Conservation (phyloP, 2,888 invertebrate genomes). For the Rugalucina vietnamica region DNA sequence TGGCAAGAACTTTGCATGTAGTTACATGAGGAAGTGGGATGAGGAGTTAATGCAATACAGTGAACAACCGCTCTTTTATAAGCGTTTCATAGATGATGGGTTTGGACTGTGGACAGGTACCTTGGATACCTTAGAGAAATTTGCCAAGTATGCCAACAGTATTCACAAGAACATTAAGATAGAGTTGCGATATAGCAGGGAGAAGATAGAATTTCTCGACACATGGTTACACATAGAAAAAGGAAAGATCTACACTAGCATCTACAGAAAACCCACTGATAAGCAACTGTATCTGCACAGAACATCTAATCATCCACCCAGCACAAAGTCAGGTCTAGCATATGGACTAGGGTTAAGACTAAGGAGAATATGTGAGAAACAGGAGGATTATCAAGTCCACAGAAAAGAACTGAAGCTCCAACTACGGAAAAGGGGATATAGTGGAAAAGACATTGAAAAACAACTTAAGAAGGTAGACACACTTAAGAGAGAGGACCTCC, state of each 20-base stretch:
- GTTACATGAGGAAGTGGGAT: too few species aligned
- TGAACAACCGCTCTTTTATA: neutral
- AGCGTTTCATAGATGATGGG: conserved; percentile 16
- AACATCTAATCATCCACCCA: neutral
- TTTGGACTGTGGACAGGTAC: conserved; percentile 7
- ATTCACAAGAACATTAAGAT: neutral
- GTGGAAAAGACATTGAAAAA: neutral
- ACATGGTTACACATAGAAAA: neutral
- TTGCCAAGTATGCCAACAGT: neutral
- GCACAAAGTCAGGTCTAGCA: neutral
- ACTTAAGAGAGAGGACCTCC: neutral
- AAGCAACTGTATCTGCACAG: neutral
- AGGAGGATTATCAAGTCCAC: neutral
- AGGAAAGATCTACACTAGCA: neutral
- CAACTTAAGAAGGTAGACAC: neutral
- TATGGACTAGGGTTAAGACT: neutral
- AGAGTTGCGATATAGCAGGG: neutral
- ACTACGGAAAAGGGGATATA: neutral
- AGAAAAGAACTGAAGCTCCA: neutral
- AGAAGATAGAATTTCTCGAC: neutral
- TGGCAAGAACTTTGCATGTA: too few species aligned
- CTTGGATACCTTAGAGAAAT: neutral
- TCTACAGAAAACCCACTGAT: neutral
- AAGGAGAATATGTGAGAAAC: neutral
- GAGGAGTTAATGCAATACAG: too few species aligned